Base-by-base conservation (phyloP, 2,113 vertebrate genomes). In the Chaetura pelagica region DNA sequence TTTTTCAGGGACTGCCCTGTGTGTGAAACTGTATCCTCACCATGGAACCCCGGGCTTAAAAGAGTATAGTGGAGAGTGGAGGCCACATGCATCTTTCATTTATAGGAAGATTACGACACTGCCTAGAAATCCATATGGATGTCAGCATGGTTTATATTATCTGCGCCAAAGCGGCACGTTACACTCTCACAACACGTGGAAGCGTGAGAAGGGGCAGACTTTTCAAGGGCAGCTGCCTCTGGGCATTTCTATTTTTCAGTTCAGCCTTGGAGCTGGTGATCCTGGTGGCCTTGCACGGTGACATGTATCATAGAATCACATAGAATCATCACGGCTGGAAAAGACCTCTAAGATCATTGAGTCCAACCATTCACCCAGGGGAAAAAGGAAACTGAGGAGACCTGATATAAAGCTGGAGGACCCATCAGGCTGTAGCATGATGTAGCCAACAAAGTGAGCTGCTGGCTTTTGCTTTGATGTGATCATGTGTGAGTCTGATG, bases 401-500 rank as follows among this genome's bases (percentile, higher is more conserved):
- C 35, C 24, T 54, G 34, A 79, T 78, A 82, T 27, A 8, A 27
- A 30, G 58, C 74, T 52, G 71, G 74, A 89, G 66, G 54, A 85
- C 78, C 81, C 79, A 32, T 54, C 62, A 64, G 81, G 23, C 66
- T 54, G 35, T 91, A 79, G 87, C 62, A 64, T 72, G 69, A 82
- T 87, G 66, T 26, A 89, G 87, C 77, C 73, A 77, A 84, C 42
- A 81, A 94, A 90, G 57, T 32, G 77, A 92, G 82, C 84, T 89
- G 87, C 67, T 92, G 93, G 77, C 71, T 89, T 24, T 84, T 95
- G 77, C 94, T 97, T 96, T 97, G 95, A 97, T 95, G 91, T 95
- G 77, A 87, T 96, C 61, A 52, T 82, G 73, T 46, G 94, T 91
- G 89, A 91, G 67, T 72, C 82, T 62, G 87, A 94, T 95, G 73